Conservation (phyloP, 2,888 invertebrate species). For the Oithona nana region DNA sequence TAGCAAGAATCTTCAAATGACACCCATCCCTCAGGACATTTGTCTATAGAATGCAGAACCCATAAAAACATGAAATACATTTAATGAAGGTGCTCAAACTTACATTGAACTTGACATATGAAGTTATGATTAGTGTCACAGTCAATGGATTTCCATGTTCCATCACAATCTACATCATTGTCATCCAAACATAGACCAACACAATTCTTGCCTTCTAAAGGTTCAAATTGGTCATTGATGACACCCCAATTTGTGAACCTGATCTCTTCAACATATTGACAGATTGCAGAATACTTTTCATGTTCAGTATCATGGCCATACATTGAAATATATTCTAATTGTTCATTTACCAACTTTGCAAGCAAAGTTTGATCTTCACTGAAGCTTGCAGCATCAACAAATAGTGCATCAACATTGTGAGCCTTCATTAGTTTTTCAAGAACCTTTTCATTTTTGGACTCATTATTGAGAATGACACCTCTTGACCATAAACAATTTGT, state of each 20-base stretch:
- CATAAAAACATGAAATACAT: too few relatives aligned
- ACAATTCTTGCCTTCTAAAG: background rate
- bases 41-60: background rate
- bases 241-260: background rate
- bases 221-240: background rate
- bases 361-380: too few relatives aligned
- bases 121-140: background rate
- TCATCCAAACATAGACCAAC: background rate
- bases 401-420: too few relatives aligned
- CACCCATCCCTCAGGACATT: background rate
- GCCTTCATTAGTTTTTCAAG: too few relatives aligned
- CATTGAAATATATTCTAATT: too few relatives aligned
- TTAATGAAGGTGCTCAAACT: background rate
- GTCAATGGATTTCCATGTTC: background rate
- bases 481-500: background rate
- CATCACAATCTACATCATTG: background rate
- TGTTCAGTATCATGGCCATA: too few relatives aligned
- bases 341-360: too few relatives aligned
- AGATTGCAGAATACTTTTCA: too few relatives aligned
- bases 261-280: background rate
- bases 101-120: background rate
- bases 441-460: too few relatives aligned
- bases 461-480: background rate
- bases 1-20: background rate
- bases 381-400: too few relatives aligned